Base-by-base conservation (phyloP, 2,888 invertebrate species). In the Drosophila macrospina region DNA sequence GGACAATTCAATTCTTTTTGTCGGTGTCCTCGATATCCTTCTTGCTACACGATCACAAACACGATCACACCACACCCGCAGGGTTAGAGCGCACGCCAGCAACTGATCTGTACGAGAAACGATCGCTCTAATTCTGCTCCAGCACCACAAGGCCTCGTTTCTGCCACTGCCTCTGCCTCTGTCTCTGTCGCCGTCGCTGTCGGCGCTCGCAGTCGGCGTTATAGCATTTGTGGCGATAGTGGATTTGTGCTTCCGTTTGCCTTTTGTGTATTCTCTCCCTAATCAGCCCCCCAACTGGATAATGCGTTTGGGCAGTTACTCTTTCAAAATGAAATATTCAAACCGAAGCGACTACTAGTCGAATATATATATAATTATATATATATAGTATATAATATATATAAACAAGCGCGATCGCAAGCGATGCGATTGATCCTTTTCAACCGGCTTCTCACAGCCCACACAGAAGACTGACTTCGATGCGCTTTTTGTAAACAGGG, bases 1-100 rank as follows among this genome's bases (percentile, higher is more conserved):
- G 51, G 50, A 66, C 42, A 39, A 57, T 45, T 41, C 8, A 37
- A 55, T 32, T 30, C 5, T 32, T 37, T 52, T 36, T 42, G 37
- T 57, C 44, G 32, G 15, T 37, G 37, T 68, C 74, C 65, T 52
- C 54, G 42, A 42, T 54, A 30, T 54, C 55, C 45, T 56, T 32
- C 8, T 11, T 32, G 37, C 36, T 13, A 37, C 39, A 24, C 55
- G 41, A 56, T 57, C 57, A 55, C 28, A 42, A 74, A 65, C 80
- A 50, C 71, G 74, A 55, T 73, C 75, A 72, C 60, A 56, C 65
- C 85, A 89, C 91, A 91, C 89, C 92, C 91, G 89, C 73, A 84
- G 82, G 80, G 78, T 86, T 80, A 85, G 90, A 91, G 87, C 82
- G 90, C 89, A 88, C 90, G 84, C 86, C 82, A 84, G 78, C 90